phyloP scores from a whole-genome alignment of 2,113 vertebrate species.

The Eolophus roseicapilla region DNA sequence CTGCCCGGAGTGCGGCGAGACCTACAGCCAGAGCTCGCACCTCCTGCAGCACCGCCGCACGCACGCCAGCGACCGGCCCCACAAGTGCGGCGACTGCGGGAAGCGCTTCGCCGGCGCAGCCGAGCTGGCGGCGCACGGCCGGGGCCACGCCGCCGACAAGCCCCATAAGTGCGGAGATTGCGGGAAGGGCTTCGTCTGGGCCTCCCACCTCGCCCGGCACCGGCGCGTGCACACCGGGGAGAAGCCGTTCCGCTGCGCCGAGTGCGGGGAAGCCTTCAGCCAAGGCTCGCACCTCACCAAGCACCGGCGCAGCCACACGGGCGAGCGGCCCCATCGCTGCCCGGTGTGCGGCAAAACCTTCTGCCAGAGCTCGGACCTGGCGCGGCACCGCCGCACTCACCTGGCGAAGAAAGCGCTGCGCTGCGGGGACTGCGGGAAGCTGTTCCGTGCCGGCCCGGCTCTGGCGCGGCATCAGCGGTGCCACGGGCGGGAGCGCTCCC shows the following conservation, averaged over 20 bases:
- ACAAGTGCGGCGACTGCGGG: constrained; percentile 15
- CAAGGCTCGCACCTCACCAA: constrained; percentile 8
- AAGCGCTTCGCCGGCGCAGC: background rate
- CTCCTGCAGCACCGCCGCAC: constrained; percentile 41
- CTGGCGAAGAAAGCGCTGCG: background rate
- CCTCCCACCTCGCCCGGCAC: constrained; percentile 42
- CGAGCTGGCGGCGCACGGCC: constrained; percentile 11
- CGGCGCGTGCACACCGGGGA: constrained; percentile 35
- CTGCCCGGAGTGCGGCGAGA: constrained; percentile 19
- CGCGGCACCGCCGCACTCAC: constrained; percentile 60
- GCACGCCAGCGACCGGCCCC: constrained; percentile 13
- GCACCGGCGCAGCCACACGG: constrained; percentile 30
- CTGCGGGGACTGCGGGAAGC: background rate
- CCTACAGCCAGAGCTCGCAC: constrained; percentile 54
- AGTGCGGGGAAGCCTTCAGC: constrained; percentile 50
- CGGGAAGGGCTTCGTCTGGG: constrained; percentile 51
- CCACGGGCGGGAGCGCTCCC: constrained; percentile 14
- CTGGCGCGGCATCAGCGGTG: constrained; percentile 27
- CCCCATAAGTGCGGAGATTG: constrained; percentile 44
- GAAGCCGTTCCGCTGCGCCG: constrained; percentile 22
- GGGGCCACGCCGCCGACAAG: background rate
- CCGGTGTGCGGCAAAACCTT: constrained; percentile 66
- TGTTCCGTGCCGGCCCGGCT: background rate
- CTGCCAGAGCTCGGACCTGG: constrained; percentile 66
- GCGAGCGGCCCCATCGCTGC: constrained; percentile 57